Evolutionary conservation across 2,797 vertebrate species (phyloP).

Genomic region (Dromococcyx pavoninus): DNA sequence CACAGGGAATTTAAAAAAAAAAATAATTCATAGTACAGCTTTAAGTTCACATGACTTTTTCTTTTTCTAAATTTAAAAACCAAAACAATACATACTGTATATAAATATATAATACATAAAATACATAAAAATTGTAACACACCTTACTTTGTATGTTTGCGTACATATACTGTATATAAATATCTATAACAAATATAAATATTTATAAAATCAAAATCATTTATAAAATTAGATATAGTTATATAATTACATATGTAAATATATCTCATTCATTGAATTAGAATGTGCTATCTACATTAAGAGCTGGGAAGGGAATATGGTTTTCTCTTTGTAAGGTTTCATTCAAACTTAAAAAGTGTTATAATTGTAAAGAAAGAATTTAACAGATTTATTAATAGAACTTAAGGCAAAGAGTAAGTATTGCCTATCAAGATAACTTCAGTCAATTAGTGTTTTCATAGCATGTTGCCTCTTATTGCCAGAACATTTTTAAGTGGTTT

Average conservation of each 20-base stretch:
- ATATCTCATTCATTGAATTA: conserved; percentile 41
- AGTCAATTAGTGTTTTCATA: neutral
- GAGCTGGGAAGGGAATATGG: neutral
- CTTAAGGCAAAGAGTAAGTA: neutral
- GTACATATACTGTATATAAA: neutral
- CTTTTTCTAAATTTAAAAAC: neutral
- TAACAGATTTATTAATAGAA: neutral
- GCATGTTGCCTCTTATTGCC: neutral
- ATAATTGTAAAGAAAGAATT: neutral
- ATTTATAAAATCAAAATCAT: conserved; percentile 43
- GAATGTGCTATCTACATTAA: neutral
- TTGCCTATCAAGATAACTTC: neutral
- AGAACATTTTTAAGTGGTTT: neutral
- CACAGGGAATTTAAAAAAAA: neutral
- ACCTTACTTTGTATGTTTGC: neutral
- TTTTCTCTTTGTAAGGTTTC: neutral
- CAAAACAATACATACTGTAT: neutral
- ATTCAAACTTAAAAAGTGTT: neutral
- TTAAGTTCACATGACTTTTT: neutral
- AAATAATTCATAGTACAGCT: neutral
- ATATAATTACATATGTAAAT: conserved; percentile 54
- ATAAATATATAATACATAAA: neutral
- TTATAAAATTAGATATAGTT: conserved; percentile 45
- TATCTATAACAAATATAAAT: neutral
- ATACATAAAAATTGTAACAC: neutral